Conservation (phyloP, 1,140 invertebrate genomes). For the Proales similis region DNA sequence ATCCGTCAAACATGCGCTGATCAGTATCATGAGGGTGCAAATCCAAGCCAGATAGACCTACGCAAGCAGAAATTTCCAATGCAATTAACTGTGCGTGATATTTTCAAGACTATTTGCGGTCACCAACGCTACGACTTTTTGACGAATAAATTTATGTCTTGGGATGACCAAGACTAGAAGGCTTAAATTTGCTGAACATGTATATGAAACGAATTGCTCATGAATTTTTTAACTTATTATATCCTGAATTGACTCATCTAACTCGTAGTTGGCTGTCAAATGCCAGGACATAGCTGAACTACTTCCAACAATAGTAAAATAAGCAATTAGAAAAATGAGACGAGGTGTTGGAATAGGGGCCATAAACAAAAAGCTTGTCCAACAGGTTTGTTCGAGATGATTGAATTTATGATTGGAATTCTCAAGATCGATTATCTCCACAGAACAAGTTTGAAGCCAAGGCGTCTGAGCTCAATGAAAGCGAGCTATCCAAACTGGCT, state of each 20-base stretch:
- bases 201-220: background rate
- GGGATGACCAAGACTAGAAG: background rate
- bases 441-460: constrained; percentile 35
- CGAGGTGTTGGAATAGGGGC: constrained; percentile 26
- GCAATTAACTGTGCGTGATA: constrained; percentile 12
- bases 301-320: background rate
- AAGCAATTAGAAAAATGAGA: background rate
- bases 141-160: constrained; percentile 29
- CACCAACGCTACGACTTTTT: constrained; percentile 33
- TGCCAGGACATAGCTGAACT: no score
- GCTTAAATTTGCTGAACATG: background rate
- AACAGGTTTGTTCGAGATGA: background rate
- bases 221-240: background rate
- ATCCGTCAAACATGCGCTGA: constrained; percentile 26
- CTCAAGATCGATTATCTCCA: background rate
- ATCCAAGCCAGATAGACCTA: background rate
- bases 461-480: constrained; percentile 8
- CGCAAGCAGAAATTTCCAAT: constrained; percentile 21
- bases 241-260: background rate
- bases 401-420: background rate
- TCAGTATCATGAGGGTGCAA: constrained; percentile 1
- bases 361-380: constrained; percentile 25
- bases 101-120: constrained; percentile 21
- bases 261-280: no score
- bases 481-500: constrained; percentile 62